Base-by-base conservation (phyloP, 2,113 vertebrate genomes). In the Equus quagga region DNA sequence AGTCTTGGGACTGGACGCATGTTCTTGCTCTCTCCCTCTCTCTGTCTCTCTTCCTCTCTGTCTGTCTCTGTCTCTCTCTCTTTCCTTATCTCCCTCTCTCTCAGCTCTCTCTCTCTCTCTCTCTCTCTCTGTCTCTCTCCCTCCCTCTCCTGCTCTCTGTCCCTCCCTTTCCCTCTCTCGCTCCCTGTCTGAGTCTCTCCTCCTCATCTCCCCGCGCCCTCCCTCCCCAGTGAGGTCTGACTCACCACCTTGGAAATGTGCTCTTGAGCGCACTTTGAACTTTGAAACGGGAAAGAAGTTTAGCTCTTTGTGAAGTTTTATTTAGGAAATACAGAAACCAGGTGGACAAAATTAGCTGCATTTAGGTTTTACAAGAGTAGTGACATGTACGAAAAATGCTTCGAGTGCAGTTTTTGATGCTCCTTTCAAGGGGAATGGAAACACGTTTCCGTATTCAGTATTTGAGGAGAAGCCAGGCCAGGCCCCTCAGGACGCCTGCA, bases 261-360 rank as follows among this genome's bases (percentile, higher is more conserved):
- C 84, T 62, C 81, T 41, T 0, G 60, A 46, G 93, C 60, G 10
- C 46, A 21, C 60, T 87, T 41, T 12, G 51, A 84, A 21, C 60
- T 87, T 41, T 12, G 51, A 84, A 46, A 64, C 6, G 31, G 73
- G 49, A 31, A 65, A 10, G n/a, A 46, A 13, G n/a, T 76, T 86
- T 23, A 9, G 31, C 49, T n/a, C 92, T 79, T 54, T 56, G 51
- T 28, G 92, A 76, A 67, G 89, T 28, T 89, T 91, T 96, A 89
- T 88, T 94, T 85, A 41, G 91, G 91, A 90, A 94, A 62, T 28
- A 51, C 24, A 78, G 79, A 85, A 54, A 56, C 89, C 92, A 89
- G 92, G 86, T 58, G 54, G 92, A 44, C n/a, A 5, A 3, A 67
- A 36, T 56, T 33, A 11, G 60, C 64, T 2, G 73, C 49, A 1